Conservation (phyloP, 2,888 invertebrate species). For the Yponomeuta sedellus region DNA sequence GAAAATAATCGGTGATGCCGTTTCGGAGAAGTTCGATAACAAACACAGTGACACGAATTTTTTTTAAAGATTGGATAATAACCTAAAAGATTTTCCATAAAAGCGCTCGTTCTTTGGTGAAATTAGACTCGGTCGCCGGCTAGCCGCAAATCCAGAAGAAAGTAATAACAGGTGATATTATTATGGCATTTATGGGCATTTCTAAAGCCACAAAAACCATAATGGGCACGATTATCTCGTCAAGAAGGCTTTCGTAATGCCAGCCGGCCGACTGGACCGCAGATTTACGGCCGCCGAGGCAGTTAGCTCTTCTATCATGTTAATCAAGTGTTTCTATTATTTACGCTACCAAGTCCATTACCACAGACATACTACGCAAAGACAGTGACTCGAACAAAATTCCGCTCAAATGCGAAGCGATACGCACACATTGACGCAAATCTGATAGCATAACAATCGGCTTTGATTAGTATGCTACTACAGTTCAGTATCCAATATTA, state of each 20-base stretch:
- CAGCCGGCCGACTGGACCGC: background rate
- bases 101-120: too few relatives aligned
- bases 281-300: background rate
- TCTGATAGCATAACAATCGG: too few relatives aligned
- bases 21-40: too few relatives aligned
- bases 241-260: background rate
- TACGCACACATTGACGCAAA: background rate
- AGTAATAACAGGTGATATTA: background rate
- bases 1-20: too few relatives aligned
- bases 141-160: background rate
- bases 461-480: background rate
- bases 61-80: too few relatives aligned
- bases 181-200: background rate
- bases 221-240: background rate
- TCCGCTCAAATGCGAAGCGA: too few relatives aligned
- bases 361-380: too few relatives aligned
- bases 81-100: too few relatives aligned
- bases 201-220: slow-evolving; percentile 1
- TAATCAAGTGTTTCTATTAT: background rate
- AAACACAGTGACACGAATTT: too few relatives aligned
- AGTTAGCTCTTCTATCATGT: background rate
- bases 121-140: too few relatives aligned
- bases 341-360: background rate
- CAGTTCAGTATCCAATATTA: background rate
- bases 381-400: too few relatives aligned